These are phyloP conservation scores for Pseudomyrmex cubaensis DNA, from an alignment of 1,140 invertebrate genomes.

Conservation along the genomic window DNA sequence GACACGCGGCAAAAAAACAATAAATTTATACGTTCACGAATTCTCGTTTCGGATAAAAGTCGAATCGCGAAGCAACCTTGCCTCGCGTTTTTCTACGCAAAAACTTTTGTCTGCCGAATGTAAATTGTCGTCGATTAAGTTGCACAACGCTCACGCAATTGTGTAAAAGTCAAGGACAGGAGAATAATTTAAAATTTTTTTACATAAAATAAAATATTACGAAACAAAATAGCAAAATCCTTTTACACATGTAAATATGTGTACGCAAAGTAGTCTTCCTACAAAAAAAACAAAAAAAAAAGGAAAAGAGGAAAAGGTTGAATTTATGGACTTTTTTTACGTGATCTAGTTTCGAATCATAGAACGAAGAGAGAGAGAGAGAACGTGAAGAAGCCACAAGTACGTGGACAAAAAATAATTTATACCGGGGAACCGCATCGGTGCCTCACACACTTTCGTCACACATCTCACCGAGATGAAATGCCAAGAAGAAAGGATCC, in stretches of 20 bases:
- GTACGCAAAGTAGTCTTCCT: neutral
- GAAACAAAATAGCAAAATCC: no score
- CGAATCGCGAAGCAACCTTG: neutral
- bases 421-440: slow-evolving; percentile 24
- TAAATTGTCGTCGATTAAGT: slow-evolving; percentile 26
- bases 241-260: no score
- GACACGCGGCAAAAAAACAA: no score
- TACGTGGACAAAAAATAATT: slow-evolving; percentile 16
- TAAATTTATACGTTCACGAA: no score
- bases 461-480: slow-evolving; percentile 65
- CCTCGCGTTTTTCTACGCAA: neutral
- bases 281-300: neutral
- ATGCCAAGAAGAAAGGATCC: slow-evolving; percentile 52
- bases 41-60: neutral
- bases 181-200: slow-evolving; percentile 11
- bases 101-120: slow-evolving; percentile 10
- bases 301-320: neutral
- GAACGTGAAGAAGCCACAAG: no score
- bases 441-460: slow-evolving; percentile 64
- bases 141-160: slow-evolving; percentile 4
- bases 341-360: slow-evolving; percentile 15
- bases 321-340: slow-evolving; percentile 13
- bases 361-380: slow-evolving; percentile 1
- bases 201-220: neutral
- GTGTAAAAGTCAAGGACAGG: slow-evolving; percentile 41